Percentiles rank a stretch among this genome's conserved stretches.
Evolutionary conservation across 1,140 invertebrate genomes (phyloP).

Genomic region (Anoplolepis gracilipes): DNA sequence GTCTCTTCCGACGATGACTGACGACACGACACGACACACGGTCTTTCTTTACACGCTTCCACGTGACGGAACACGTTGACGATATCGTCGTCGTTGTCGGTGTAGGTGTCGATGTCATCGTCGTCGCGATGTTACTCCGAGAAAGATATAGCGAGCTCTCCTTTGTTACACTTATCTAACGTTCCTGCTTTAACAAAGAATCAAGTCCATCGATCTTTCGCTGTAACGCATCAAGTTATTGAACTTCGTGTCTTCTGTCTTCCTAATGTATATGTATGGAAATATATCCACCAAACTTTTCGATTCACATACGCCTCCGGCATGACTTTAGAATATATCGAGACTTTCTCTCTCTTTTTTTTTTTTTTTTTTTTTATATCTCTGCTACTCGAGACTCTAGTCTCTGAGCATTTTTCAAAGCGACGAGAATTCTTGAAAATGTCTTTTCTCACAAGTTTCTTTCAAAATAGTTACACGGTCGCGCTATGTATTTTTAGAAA

Average conservation of each 20-base stretch:
- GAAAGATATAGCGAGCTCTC: conserved; percentile 33
- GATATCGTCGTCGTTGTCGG: conserved; percentile 1
- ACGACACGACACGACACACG: conserved; percentile 52
- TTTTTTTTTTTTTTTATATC: too few relatives aligned
- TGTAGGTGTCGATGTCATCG: too few relatives aligned
- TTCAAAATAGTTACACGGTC: neutral
- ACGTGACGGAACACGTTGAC: conserved; percentile 29
- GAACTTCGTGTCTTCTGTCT: conserved; percentile 38
- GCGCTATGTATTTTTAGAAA: conserved; percentile 16
- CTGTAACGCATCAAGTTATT: conserved; percentile 5
- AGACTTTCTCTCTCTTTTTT: neutral
- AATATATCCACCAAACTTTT: conserved; percentile 41
- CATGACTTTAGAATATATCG: conserved; percentile 24
- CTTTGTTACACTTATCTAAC: conserved; percentile 53
- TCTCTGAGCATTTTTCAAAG: conserved; percentile 21
- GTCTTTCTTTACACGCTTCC: conserved; percentile 49
- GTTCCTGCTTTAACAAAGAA: conserved; percentile 8
- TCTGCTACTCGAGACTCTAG: conserved; percentile 1
- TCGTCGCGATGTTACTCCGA: conserved; percentile 1
- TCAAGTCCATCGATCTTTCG: conserved; percentile 52
- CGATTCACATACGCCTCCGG: conserved; percentile 2
- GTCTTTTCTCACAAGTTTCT: conserved; percentile 8
- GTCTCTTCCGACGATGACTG: conserved; percentile 60
- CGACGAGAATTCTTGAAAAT: neutral
- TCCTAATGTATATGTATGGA: conserved; percentile 34